These are phyloP conservation scores for Orycteropus afer DNA, from an alignment of 2,113 vertebrate species.

Conservation along the genomic window DNA sequence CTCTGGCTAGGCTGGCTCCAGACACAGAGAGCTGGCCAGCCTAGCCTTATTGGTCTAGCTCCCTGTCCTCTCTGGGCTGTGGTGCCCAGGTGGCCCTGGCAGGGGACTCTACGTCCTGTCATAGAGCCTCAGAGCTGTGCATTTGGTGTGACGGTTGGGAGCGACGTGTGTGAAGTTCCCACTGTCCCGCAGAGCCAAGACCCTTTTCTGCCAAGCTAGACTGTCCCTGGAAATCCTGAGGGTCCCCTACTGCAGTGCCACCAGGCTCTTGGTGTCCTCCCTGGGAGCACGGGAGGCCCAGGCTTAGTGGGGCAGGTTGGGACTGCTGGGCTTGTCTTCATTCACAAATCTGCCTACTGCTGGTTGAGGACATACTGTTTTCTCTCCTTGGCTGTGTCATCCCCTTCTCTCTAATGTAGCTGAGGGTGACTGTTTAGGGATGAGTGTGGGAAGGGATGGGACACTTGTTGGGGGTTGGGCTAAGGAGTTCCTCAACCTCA, in stretches of 20 bases:
- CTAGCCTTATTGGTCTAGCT: neutral
- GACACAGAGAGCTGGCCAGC: neutral
- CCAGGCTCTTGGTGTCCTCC: neutral
- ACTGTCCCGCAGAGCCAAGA: neutral
- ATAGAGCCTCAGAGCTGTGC: neutral
- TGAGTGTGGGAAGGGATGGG: neutral
- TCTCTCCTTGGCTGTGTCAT: neutral
- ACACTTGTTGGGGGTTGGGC: neutral
- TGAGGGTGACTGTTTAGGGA: neutral
- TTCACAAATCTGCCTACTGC: neutral
- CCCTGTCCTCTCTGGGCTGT: fast-evolving
- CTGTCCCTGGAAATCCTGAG: neutral
- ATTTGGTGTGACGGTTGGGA: neutral
- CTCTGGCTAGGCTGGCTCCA: neutral
- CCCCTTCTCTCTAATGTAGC: neutral
- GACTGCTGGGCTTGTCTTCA: neutral
- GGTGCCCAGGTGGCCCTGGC: neutral
- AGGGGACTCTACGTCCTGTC: neutral
- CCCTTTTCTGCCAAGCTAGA: neutral
- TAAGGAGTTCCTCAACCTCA: neutral
- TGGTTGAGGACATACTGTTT: neutral
- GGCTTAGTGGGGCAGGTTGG: neutral
- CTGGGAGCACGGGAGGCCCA: neutral
- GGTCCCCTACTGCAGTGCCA: neutral
- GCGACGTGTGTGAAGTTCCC: neutral